Evolutionary conservation across 2,888 invertebrate species (phyloP), one percentile per base, ranked within the genome.

Genomic region (Hydrotaea cyrtoneurina): DNA sequence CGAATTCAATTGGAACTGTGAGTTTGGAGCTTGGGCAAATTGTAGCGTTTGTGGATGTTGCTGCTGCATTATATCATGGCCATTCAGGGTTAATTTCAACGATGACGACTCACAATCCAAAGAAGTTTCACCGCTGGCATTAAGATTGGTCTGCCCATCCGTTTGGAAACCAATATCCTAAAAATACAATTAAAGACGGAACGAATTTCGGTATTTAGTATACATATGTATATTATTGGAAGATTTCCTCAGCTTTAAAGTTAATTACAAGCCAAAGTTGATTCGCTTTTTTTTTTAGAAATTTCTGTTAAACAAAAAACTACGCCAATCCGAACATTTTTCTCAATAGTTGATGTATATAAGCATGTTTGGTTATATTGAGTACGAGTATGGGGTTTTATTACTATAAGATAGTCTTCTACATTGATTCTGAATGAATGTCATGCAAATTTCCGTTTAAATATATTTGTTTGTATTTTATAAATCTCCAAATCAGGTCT

Each of bases 151-250:
- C 91, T 95, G 96, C 0, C 95, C 95, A 91, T 96, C 96, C 88
- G 96, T 96, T 90, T 96, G 96, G 91, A 95, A 96, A 87, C 96
- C 95, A 80, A 95, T 95, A 89, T 96, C 95, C 95, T 95, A 85
- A 80, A 87, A 83, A 43, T 39, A 39, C 57, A 82, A 57, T 15
- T 71, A 75, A 39, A 46, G 10, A 62, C 53, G 79, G 77, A 7
- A 64, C 5, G n/a, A 55, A 55, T 19, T 19, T 36, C 39, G 2
- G 7, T 4, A 53, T 74, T 72, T 19, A 39, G 31, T 31, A 31
- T 31, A n/a, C n/a, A n/a, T n/a, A n/a, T n/a, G n/a, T n/a, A 31
- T 31, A 7, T 31, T 2, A 31, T 31, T 2, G 31, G 2, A 31
- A 31, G 8, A 55, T 2, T 5, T 31, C 21, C 17, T 55, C 21